Conservation (phyloP, 2,797 vertebrate species). For the Poeciliopsis gracilis region DNA sequence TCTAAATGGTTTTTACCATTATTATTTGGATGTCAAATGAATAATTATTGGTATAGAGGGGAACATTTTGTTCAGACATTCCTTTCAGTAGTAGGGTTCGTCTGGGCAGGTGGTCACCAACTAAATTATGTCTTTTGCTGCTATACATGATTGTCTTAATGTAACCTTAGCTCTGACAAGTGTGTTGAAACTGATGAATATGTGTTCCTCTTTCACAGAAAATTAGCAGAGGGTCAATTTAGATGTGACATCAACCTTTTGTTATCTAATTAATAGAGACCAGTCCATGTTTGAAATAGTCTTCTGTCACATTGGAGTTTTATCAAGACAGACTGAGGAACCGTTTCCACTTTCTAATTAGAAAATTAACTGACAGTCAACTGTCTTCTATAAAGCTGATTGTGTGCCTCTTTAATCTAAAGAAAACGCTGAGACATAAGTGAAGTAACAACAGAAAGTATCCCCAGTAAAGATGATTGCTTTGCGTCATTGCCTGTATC, state of each 20-base stretch:
- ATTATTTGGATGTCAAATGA: not conserved
- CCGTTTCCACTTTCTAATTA: not conserved
- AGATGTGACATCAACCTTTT: not conserved
- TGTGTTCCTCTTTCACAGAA: not conserved
- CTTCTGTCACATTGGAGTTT: not conserved
- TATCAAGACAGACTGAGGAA: not conserved
- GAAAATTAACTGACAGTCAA: not conserved
- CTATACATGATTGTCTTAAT: not conserved
- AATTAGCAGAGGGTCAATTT: not conserved
- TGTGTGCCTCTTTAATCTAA: not conserved
- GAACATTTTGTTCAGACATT: not conserved
- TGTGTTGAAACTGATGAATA: not conserved
- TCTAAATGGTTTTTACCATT: not conserved
- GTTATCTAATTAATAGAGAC: not conserved
- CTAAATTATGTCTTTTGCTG: not conserved
- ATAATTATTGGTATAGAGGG: not conserved
- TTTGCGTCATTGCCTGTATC: not conserved
- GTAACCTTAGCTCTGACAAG: not conserved
- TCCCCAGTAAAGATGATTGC: not conserved
- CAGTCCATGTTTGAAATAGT: not conserved
- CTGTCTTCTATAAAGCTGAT: not conserved
- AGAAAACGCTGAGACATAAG: not conserved
- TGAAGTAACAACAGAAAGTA: not conserved
- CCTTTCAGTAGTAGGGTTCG: not conserved
- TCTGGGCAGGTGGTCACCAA: not conserved